Percentiles rank a stretch among this genome's conserved stretches.
Evolutionary conservation across 1,140 invertebrate genomes (phyloP).

Genomic region (Dendrolimus kikuchii): DNA sequence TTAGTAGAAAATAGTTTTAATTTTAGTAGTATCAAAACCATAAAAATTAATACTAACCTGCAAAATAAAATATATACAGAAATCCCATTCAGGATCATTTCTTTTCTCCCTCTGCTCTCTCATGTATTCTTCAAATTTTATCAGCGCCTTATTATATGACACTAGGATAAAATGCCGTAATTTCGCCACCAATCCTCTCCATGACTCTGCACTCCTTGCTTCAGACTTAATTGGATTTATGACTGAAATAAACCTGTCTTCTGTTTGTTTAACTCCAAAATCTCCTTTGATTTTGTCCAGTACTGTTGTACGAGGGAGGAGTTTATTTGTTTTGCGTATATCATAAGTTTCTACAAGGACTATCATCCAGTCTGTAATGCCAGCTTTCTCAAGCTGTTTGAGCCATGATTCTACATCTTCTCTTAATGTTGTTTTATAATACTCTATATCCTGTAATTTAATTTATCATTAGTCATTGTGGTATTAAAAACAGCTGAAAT

Average conservation of each 20-base stretch:
- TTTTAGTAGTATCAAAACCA: background rate
- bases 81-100: constrained; percentile 94
- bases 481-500: background rate
- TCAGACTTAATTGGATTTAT: constrained; percentile 93
- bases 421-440: constrained; percentile 87
- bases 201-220: constrained; percentile 90
- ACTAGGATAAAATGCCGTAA: constrained; percentile 88
- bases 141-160: constrained; percentile 89
- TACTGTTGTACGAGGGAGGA: constrained; percentile 93
- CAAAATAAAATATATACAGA: constrained; percentile 94
- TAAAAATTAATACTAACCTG: constrained; percentile 75
- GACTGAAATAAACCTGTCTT: constrained; percentile 89
- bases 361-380: constrained; percentile 94
- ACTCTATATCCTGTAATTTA: constrained; percentile 85
- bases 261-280: constrained; percentile 91
- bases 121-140: constrained; percentile 93
- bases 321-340: constrained; percentile 91
- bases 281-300: constrained; percentile 95
- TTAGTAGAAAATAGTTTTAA: background rate
- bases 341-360: constrained; percentile 94
- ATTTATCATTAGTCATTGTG: background rate
- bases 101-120: constrained; percentile 90
- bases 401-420: constrained; percentile 94
- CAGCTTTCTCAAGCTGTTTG: constrained; percentile 80
- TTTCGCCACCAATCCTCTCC: constrained; percentile 86